Percentiles rank a stretch among this genome's conserved stretches.
Evolutionary conservation across 2,797 vertebrate genomes (phyloP).

Genomic region (Salarias fasciatus): DNA sequence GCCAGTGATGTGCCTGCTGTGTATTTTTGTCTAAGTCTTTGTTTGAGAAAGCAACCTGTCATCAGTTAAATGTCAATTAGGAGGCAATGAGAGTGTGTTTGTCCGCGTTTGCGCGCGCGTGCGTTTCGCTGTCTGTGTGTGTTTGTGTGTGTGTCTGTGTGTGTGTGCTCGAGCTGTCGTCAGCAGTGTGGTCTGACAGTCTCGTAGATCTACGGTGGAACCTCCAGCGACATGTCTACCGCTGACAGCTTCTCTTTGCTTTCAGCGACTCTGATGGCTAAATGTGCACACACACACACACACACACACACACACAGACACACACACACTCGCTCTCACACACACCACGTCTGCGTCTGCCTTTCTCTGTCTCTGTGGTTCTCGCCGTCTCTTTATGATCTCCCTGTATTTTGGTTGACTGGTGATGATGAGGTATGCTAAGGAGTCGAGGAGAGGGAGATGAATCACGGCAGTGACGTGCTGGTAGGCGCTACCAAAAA

Average conservation of each 20-base stretch:
- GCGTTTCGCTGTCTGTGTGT: no score
- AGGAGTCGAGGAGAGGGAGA: slow-evolving; percentile 60
- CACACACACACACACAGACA: slow-evolving; percentile 20
- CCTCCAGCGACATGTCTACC: slow-evolving; percentile 62
- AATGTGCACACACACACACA: slow-evolving; percentile 31
- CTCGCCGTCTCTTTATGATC: slow-evolving; percentile 62
- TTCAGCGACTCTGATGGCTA: slow-evolving; percentile 60
- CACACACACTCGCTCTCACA: slow-evolving; percentile 19
- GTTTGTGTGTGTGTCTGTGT: slow-evolving; percentile 23
- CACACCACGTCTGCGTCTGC: slow-evolving; percentile 38
- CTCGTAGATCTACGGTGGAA: slow-evolving; percentile 72
- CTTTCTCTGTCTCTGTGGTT: slow-evolving; percentile 37
- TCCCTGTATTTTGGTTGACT: slow-evolving; percentile 70
- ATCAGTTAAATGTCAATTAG: slow-evolving; percentile 76
- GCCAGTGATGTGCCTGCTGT: slow-evolving; percentile 44
- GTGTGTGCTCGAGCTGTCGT: slow-evolving; percentile 46
- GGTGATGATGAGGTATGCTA: slow-evolving; percentile 69
- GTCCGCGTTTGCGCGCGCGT: slow-evolving; percentile 33
- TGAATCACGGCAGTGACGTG: slow-evolving; percentile 70
- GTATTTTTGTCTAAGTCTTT: slow-evolving; percentile 63
- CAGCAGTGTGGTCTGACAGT: slow-evolving; percentile 73
- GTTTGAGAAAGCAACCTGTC: slow-evolving; percentile 61
- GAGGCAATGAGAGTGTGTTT: slow-evolving; percentile 55
- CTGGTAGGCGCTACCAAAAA: slow-evolving; percentile 50
- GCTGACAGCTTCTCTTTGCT: slow-evolving; percentile 79